Conservation (phyloP, 2,113 vertebrate species). For the Onychostruthus taczanowskii region DNA sequence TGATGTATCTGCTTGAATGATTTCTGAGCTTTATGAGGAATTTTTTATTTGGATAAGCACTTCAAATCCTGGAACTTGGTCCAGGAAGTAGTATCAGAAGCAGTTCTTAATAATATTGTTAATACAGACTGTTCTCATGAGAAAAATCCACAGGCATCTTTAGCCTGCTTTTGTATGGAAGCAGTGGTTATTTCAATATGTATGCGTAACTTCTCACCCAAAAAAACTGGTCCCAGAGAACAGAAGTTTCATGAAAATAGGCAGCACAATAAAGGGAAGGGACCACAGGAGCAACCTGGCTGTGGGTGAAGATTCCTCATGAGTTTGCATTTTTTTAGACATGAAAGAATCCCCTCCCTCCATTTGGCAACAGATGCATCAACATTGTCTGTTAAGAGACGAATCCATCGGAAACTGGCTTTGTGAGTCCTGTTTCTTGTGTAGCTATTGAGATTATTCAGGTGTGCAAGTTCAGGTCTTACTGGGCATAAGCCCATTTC, state of each 20-base stretch:
- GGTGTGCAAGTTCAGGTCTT: background rate
- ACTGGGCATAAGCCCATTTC: background rate
- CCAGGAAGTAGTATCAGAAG: slow-evolving; percentile 5
- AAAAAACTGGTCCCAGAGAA: slow-evolving; percentile 1
- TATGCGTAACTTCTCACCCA: background rate
- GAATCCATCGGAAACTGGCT: background rate
- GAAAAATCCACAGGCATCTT: background rate
- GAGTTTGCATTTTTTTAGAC: slow-evolving; percentile 34
- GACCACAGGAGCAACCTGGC: background rate
- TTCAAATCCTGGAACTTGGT: background rate
- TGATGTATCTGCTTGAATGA: background rate
- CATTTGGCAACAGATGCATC: background rate
- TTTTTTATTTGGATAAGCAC: background rate
- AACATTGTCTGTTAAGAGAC: background rate
- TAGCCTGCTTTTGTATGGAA: background rate
- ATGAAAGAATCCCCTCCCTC: slow-evolving; percentile 20
- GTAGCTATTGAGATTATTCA: background rate
- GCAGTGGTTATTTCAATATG: background rate
- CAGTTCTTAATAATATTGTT: background rate
- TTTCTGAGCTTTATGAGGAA: background rate
- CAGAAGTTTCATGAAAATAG: background rate
- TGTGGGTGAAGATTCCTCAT: background rate
- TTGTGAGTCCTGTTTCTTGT: background rate
- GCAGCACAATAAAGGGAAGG: background rate
- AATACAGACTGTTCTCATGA: background rate